These are phyloP conservation scores for Netelia inedita DNA, from an alignment of 2,888 invertebrate species.

Conservation along the genomic window DNA sequence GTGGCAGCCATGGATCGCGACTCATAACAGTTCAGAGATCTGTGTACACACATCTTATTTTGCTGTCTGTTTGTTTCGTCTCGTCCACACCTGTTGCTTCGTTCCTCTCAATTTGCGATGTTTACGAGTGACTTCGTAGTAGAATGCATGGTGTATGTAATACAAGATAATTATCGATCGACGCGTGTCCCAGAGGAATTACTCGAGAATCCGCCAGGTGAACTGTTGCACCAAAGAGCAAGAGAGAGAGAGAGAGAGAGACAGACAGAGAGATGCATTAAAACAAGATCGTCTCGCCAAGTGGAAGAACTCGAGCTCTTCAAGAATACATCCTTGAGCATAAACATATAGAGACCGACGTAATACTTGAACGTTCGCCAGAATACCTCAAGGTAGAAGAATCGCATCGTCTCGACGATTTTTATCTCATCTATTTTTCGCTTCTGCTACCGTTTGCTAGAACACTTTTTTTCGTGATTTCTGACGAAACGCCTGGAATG, in stretches of 20 bases:
- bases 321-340: conserved; percentile 29
- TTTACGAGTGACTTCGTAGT: conserved; percentile 9
- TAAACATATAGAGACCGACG: conserved; percentile 17
- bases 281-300: conserved; percentile 12
- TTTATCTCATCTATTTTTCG: conserved; percentile 2
- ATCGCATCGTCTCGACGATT: conserved; percentile 20
- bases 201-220: background rate
- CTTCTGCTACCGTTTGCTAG: background rate
- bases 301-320: conserved; percentile 20
- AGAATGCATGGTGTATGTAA: background rate
- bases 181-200: conserved; percentile 20
- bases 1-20: background rate
- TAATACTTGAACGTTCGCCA: conserved; percentile 45
- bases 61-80: conserved; percentile 12
- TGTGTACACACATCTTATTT: conserved; percentile 9
- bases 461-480: background rate
- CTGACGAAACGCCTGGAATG: background rate
- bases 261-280: conserved; percentile 1
- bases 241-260: no score
- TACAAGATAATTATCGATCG: conserved; percentile 33
- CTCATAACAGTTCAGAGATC: background rate
- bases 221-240: background rate
- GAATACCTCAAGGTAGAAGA: conserved; percentile 34
- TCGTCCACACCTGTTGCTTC: conserved; percentile 18
- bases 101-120: conserved; percentile 20